Evolutionary conservation across 1,140 invertebrate genomes (phyloP).

Genomic region (Calephelis virginiensis): DNA sequence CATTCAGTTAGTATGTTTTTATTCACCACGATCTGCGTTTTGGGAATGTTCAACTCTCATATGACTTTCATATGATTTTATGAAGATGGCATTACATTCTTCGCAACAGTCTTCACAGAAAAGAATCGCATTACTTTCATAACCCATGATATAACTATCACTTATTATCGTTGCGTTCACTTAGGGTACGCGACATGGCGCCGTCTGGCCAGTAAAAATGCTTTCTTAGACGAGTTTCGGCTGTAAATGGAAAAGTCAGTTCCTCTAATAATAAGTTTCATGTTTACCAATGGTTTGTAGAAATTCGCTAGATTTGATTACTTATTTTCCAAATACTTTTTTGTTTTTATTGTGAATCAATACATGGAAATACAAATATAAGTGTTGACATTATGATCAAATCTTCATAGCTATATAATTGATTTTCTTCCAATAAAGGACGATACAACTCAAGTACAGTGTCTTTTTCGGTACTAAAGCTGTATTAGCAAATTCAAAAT

Average conservation of each 20-base stretch:
- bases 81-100: background rate
- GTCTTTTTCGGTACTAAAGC: too few species aligned
- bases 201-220: conserved; percentile 9
- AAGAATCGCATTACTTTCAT: conserved; percentile 1
- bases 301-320: too few species aligned
- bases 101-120: background rate
- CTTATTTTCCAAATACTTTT: too few species aligned
- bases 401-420: too few species aligned
- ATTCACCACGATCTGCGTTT: too few species aligned
- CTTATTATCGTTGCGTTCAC: conserved; percentile 10
- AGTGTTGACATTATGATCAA: too few species aligned
- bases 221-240: background rate
- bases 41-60: background rate
- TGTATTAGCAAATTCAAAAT: too few species aligned
- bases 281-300: background rate
- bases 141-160: conserved; percentile 1
- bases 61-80: background rate
- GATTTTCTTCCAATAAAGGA: too few species aligned
- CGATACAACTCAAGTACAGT: too few species aligned
- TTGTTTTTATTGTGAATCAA: too few species aligned
- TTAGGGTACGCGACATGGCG: conserved; percentile 7
- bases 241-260: conserved; percentile 4
- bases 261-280: background rate
- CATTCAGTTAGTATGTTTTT: background rate
- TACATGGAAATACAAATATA: too few species aligned